Conservation (phyloP, 2,888 invertebrate species). For the Mesopsocus fuscifrons region DNA sequence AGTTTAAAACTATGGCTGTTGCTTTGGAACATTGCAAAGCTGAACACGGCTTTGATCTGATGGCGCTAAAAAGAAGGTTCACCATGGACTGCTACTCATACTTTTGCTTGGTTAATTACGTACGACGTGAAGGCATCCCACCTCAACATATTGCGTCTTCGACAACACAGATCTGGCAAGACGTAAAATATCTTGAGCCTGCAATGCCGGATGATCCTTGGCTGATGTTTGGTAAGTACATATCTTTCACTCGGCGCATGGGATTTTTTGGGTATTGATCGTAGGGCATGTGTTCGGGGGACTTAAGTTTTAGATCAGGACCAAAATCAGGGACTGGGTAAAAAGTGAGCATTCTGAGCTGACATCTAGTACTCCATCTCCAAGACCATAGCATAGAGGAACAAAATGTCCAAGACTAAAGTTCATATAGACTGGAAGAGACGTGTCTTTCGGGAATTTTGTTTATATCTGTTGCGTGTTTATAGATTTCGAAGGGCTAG, state of each 20-base stretch:
- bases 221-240: slow-evolving; percentile 58
- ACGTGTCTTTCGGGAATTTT: too few relatives aligned
- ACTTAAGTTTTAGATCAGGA: background rate
- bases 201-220: slow-evolving; percentile 52
- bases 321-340: background rate
- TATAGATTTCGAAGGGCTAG: slow-evolving; percentile 31
- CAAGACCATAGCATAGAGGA: too few relatives aligned
- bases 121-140: slow-evolving; percentile 40
- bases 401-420: too few relatives aligned
- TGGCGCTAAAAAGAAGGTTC: slow-evolving; percentile 42
- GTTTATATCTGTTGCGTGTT: slow-evolving; percentile 9
- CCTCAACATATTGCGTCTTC: slow-evolving; percentile 26
- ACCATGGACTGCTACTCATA: slow-evolving; percentile 60
- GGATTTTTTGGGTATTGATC: background rate
- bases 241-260: too few relatives aligned
- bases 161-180: slow-evolving; percentile 42
- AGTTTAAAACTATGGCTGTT: slow-evolving; percentile 37
- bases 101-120: slow-evolving; percentile 50
- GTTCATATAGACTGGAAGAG: too few relatives aligned
- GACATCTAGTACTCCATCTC: too few relatives aligned
- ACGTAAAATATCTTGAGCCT: slow-evolving; percentile 60
- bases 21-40: slow-evolving; percentile 46
- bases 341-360: background rate
- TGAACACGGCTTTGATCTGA: slow-evolving; percentile 44
- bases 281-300: background rate